Percentiles rank a stretch among this genome's conserved stretches.
phyloP scores from a whole-genome alignment of 1,140 invertebrate species.

The Muscidifurax raptorellus region DNA sequence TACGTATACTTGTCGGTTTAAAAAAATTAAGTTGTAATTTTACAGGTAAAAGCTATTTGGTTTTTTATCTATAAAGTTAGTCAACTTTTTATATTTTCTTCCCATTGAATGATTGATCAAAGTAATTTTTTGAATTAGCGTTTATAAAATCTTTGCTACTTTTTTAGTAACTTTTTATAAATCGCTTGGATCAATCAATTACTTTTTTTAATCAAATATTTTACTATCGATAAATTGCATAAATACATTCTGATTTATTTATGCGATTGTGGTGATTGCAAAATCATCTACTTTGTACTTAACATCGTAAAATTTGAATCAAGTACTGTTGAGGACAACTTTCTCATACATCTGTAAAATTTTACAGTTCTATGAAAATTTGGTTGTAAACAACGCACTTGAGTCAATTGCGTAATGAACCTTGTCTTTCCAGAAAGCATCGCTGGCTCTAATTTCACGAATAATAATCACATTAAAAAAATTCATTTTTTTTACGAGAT shows the following conservation, averaged over 20 bases:
- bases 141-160: background rate
- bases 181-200: background rate
- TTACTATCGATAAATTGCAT: background rate
- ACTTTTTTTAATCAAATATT: constrained; percentile 15
- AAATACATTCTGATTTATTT: constrained; percentile 23
- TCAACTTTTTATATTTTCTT: background rate
- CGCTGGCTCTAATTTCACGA: constrained; percentile 12
- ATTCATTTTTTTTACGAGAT: constrained; percentile 5
- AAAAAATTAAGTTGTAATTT: background rate
- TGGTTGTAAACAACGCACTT: no score
- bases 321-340: background rate
- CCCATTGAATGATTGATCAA: background rate
- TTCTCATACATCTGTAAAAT: background rate
- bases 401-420: background rate
- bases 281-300: background rate
- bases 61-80: background rate
- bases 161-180: constrained; percentile 25
- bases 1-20: constrained; percentile 4
- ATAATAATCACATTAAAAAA: constrained; percentile 3
- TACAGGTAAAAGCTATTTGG: background rate
- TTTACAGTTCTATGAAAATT: background rate
- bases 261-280: background rate
- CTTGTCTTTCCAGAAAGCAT: background rate
- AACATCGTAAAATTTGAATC: background rate
- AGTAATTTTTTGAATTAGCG: background rate